These are phyloP conservation scores for Cyprinodon variegatus DNA, from an alignment of 2,113 vertebrate genomes.

Conservation along the genomic window DNA sequence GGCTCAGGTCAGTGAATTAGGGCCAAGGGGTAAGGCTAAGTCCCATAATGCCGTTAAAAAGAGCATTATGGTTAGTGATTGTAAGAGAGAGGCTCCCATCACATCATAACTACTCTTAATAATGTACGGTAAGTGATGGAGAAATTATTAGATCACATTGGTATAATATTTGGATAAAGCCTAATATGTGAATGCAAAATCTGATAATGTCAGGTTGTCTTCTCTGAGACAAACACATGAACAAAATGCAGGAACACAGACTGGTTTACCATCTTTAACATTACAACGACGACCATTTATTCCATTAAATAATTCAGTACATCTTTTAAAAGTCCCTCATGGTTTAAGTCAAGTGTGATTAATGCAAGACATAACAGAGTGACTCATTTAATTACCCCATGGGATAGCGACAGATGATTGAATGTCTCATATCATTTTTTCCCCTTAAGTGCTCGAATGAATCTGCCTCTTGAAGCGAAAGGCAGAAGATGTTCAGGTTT, in stretches of 20 bases:
- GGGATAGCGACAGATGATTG: constrained; percentile 47
- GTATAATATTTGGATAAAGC: not conserved
- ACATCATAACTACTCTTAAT: constrained; percentile 1
- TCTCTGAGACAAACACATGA: constrained; percentile 2
- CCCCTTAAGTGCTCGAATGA: constrained; percentile 39
- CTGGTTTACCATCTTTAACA: constrained; percentile 17
- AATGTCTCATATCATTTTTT: constrained; percentile 38
- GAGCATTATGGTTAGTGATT: constrained; percentile 40
- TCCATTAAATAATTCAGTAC: constrained; percentile 58
- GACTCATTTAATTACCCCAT: constrained; percentile 66
- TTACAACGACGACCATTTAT: constrained; percentile 28
- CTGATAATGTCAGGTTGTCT: constrained; percentile 3
- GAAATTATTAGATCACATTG: not conserved
- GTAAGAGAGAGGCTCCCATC: constrained; percentile 21
- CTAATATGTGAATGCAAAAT: not conserved
- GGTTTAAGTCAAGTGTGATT: constrained; percentile 56
- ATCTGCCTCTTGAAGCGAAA: constrained; percentile 4
- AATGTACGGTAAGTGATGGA: constrained; percentile 44
- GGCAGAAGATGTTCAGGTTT: constrained; percentile 8
- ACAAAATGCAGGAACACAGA: constrained; percentile 9
- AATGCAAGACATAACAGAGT: constrained; percentile 43
- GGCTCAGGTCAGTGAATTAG: constrained; percentile 70
- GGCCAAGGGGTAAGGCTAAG: constrained; percentile 40
- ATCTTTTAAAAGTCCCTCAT: constrained; percentile 40
- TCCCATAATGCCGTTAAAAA: constrained; percentile 31